Evolutionary conservation across 2,888 invertebrate genomes (phyloP).

Genomic region (Lapara coniferarum): DNA sequence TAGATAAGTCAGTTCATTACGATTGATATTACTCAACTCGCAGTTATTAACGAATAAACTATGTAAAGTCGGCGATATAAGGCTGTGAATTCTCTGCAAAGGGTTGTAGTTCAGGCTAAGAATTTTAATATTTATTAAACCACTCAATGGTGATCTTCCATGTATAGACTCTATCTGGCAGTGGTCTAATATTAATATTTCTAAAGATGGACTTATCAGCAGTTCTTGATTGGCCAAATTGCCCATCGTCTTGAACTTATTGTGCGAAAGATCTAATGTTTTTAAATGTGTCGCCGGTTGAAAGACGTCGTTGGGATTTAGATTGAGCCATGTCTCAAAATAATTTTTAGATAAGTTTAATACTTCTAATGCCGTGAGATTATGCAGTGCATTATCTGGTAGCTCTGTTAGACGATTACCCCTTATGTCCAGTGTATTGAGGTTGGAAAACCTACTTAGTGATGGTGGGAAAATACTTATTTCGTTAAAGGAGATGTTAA

Average conservation of each 20-base stretch:
- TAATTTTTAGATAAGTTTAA: constrained; percentile 86
- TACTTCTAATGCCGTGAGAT: constrained; percentile 81
- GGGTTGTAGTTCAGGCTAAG: constrained; percentile 83
- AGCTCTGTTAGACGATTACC: constrained; percentile 81
- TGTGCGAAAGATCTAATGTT: constrained; percentile 86
- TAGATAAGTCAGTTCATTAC: constrained; percentile 82
- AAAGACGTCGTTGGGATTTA: constrained; percentile 82
- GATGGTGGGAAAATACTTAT: constrained; percentile 81
- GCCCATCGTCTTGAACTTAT: constrained; percentile 82
- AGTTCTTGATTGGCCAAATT: constrained; percentile 76
- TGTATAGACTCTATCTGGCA: constrained; percentile 84
- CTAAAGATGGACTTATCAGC: constrained; percentile 83
- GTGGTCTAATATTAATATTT: constrained; percentile 83
- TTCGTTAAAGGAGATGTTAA: constrained; percentile 87
- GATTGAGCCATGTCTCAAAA: constrained; percentile 83
- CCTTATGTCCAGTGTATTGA: constrained; percentile 65
- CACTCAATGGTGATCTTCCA: constrained; percentile 76
- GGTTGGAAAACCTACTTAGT: constrained; percentile 56
- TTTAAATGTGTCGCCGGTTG: constrained; percentile 77
- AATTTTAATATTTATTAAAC: constrained; percentile 78
- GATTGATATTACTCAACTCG: constrained; percentile 76
- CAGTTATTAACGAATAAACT: constrained; percentile 84
- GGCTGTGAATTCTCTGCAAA: constrained; percentile 66
- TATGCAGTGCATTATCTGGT: constrained; percentile 72
- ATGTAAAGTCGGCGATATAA: constrained; percentile 79